phyloP scores from a whole-genome alignment of 2,113 vertebrate genomes.

The Apodemus sylvaticus region DNA sequence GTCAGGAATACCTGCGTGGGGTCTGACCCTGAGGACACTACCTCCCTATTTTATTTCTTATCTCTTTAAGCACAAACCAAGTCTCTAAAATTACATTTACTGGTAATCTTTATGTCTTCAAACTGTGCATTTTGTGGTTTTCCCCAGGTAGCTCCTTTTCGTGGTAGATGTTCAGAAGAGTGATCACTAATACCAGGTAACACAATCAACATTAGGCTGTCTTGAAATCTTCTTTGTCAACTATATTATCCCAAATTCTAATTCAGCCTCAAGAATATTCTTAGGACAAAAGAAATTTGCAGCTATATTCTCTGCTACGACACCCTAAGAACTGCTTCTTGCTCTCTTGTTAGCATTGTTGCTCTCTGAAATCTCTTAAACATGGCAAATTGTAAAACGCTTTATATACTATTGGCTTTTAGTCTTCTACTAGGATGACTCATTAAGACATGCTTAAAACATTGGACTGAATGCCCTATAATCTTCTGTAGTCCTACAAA shows the following conservation, averaged over 20 bases:
- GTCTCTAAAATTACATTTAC: neutral
- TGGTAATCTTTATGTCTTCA: neutral
- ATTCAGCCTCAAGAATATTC: neutral
- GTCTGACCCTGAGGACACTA: neutral
- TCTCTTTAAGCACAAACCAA: neutral
- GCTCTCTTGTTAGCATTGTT: neutral
- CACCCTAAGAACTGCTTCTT: neutral
- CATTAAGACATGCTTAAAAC: neutral
- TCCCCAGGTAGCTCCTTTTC: neutral
- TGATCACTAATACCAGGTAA: neutral
- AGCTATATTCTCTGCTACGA: neutral
- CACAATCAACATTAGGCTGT: neutral
- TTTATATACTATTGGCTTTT: too few relatives aligned
- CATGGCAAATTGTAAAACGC: neutral
- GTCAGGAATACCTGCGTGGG: neutral
- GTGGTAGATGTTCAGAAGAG: too few relatives aligned
- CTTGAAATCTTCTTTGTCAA: neutral
- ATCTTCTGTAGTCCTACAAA: too few relatives aligned
- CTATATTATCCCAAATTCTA: neutral
- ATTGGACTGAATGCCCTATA: neutral
- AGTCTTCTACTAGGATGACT: neutral
- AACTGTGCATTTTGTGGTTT: neutral
- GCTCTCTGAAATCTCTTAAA: neutral
- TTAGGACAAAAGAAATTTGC: too few relatives aligned
- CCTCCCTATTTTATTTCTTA: neutral